Conservation (phyloP, 1,140 invertebrate genomes). For the Calliopsis andreniformis region DNA sequence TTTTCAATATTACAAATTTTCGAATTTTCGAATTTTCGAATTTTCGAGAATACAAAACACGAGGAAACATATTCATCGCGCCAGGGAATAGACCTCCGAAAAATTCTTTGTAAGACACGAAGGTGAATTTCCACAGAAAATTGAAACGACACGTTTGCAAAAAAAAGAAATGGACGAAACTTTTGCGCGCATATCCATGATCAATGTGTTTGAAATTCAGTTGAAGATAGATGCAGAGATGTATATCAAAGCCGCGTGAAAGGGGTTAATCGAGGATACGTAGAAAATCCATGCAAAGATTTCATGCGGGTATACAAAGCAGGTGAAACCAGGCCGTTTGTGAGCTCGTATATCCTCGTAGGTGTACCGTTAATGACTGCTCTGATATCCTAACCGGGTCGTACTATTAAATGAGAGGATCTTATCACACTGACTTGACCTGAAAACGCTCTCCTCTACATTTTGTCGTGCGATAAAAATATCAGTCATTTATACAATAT, state of each 20-base stretch:
- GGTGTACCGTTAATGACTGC: constrained; percentile 54
- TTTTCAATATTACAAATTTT: no score
- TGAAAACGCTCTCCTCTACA: constrained; percentile 35
- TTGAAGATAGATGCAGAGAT: neutral
- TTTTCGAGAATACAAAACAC: no score
- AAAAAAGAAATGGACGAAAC: neutral
- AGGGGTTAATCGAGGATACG: constrained; percentile 33
- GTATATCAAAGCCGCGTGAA: neutral
- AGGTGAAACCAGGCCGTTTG: constrained; percentile 30
- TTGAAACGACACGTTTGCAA: neutral
- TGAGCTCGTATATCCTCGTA: constrained; percentile 37
- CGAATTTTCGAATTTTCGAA: no score
- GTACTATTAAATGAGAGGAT: constrained; percentile 51
- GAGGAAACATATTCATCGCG: no score
- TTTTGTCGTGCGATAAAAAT: constrained; percentile 42
- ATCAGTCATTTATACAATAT: constrained; percentile 38
- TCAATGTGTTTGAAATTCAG: constrained; percentile 20
- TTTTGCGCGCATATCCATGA: neutral
- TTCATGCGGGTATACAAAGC: constrained; percentile 14
- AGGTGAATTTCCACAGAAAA: neutral
- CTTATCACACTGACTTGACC: constrained; percentile 57
- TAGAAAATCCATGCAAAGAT: constrained; percentile 33
- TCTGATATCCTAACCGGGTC: constrained; percentile 38
- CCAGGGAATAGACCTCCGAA: neutral
- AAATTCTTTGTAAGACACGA: neutral